Evolutionary conservation across 2,888 invertebrate genomes (phyloP), one percentile per base, ranked within the genome.

Genomic region (Anthophora plumipes): DNA sequence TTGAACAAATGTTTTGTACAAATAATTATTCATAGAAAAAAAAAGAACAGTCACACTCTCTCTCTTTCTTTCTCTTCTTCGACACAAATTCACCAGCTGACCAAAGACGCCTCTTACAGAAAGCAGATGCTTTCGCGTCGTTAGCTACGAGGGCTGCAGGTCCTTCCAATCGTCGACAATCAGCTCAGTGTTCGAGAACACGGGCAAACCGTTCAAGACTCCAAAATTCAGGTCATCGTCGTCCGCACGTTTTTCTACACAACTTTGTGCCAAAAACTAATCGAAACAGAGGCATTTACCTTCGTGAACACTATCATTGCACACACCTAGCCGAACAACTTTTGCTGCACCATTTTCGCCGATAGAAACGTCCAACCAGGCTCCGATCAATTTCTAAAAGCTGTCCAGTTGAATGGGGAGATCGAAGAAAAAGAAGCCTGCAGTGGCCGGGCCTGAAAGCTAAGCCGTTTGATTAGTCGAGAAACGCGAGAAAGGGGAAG

Each of bases 91-190:
- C 20, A 20, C 37, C 6, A 22, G 6, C 20, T 59, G 64, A 64
- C 37, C n/a, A n/a, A 17, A 8, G 5, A 17, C 9, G 17, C 48
- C 54, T 66, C 22, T 78, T 78, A 9, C 68, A 69, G 63, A 66
- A 50, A 52, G 59, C 37, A 48, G 37, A 66, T 48, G 59, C 54
- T 55, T 67, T 39, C 37, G 43, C 41, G 37, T 71, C 48, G 64
- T 57, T 57, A 61, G 20, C 70, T 12, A 48, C 61, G 60, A 69
- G 54, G 48, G 31, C 46, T 25, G 8, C 64, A 57, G 50, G 59
- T 50, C 57, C 67, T 41, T 69, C 55, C 72, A 77, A n/a, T 80
- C 64, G 66, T 85, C 81, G 86, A 88, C 88, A 85, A 88, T 88
- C 84, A 88, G 64, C 71, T 70, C 77, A 63, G 85, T 86, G 86